Base-by-base conservation (phyloP, 2,113 vertebrate genomes). In the Dicentrarchus labrax region DNA sequence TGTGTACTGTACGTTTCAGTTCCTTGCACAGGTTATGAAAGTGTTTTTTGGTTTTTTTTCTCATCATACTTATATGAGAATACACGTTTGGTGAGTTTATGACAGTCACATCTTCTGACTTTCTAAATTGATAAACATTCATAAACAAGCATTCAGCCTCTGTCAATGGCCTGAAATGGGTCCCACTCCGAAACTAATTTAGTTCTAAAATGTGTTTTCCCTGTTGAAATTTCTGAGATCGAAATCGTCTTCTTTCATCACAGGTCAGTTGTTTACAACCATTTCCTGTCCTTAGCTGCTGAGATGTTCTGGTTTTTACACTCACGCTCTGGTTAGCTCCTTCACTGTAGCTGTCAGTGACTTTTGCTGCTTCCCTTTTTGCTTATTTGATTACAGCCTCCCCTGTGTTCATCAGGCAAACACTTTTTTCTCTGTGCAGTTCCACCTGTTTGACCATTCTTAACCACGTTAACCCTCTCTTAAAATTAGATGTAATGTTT, bases 321-420 rank as follows among this genome's bases (percentile, higher is more conserved):
- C 5, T 10, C 21, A 48, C 1, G 0, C 22, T 54, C 36, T 38
- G n/a, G 13, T 50, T 16, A 15, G 38, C 10, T 1, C 43, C 56
- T 47, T 12, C 11, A 41, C 22, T 16, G 19, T 11, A 76, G 0
- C 13, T 57, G 41, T 50, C 21, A 17, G 30, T 66, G 66, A 15
- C 12, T 61, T 24, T 24, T 21, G 48, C 50, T 38, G 68, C 30
- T 76, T 83, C 65, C 75, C 21, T 15, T 69, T 62, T 69, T 43
- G 24, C 12, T 48, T 62, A 22, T 43, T 64, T 15, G 9, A 36
- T 39, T 21, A 8, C 39, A 66, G 24, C 22, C 4, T 71, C 36
- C 21, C 1, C 22, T 3, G 6, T 62, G 38, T 61, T 56, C 1
- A 9, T 53, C n/a, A 56, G 48, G n/a, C n/a, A n/a, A 57, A 9